Base-by-base conservation (phyloP, 2,888 invertebrate genomes). In the Syrphus vitripennis region DNA sequence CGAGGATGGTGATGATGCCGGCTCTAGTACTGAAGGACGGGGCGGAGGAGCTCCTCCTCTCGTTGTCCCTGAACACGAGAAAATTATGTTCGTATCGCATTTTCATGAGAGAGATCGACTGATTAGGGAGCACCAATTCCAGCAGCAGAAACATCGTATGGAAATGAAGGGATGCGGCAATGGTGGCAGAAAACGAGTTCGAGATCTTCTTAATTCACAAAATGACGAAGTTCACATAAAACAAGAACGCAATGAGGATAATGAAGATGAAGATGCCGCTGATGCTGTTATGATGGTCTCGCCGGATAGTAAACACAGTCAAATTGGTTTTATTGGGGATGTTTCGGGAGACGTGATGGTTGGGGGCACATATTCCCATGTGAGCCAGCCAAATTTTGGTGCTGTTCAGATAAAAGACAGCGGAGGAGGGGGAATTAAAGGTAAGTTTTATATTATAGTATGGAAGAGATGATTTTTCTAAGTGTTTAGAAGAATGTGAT, bases 31-130 rank as follows among this genome's bases (percentile, higher is more conserved):
- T 80, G 70, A 42, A 34, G 67, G 31, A n/a, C 29, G 29, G 3
- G 55, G 19, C 45, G 59, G 63, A 24, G 67, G 67, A 19, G 67
- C 63, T 37, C 74, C 83, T 63, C 67, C 75, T 77, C 83, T 61
- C 77, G 76, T 72, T 55, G 71, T 82, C 40, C 84, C 87, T 61
- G 88, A 89, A 21, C 88, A 87, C 78, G 92, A 90, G 84, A 89
- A 92, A 75, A 91, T 91, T 87, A 88, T 90, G 79, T 91, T 92
- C 86, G 92, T 92, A 69, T 90, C 90, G 83, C 92, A 92, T 86
- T 92, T 92, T 87, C 92, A 92, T 88, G 92, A 92, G 90, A 90
- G 93, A 87, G 93, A 92, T 90, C 92, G 93, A 82, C 91, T 91
- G 86, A 92, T 92, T 89, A 90, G 91, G 87, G 91, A 92, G 87